phyloP scores from a whole-genome alignment of 2,888 invertebrate species.

The Phalera bucephala region DNA sequence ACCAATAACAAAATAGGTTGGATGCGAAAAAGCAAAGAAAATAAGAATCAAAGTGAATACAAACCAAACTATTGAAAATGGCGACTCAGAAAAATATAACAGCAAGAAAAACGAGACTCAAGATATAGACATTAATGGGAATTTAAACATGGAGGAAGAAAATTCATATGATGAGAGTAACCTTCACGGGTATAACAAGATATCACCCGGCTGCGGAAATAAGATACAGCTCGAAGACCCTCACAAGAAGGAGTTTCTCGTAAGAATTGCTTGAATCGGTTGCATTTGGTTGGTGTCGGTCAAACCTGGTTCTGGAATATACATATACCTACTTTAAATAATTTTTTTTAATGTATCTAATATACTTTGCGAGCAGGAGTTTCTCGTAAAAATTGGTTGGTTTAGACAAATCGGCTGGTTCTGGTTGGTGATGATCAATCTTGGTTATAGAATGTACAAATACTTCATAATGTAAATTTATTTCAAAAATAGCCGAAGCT shows the following conservation, averaged over 20 bases:
- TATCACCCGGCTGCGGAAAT: constrained; percentile 58
- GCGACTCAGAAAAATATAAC: background rate
- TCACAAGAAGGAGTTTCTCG: constrained; percentile 63
- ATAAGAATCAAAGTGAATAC: constrained; percentile 9
- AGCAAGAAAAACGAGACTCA: constrained; percentile 7
- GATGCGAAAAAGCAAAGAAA: constrained; percentile 26
- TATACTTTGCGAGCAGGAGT: too few species aligned
- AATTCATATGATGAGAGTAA: constrained; percentile 31
- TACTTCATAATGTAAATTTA: too few species aligned
- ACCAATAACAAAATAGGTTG: too few species aligned
- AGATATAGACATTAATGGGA: constrained; percentile 21
- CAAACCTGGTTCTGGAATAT: background rate
- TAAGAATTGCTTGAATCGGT: constrained; percentile 45
- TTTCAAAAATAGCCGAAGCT: too few species aligned
- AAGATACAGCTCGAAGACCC: constrained; percentile 69
- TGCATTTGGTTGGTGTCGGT: background rate
- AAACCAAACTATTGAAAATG: constrained; percentile 9
- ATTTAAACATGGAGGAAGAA: constrained; percentile 19
- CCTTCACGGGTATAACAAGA: constrained; percentile 66
- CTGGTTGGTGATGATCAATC: too few species aligned
- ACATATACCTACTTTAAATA: too few species aligned
- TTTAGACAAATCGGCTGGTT: too few species aligned
- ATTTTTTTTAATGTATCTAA: too few species aligned
- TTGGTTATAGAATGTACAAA: too few species aligned
- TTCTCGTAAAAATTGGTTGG: too few species aligned